Evolutionary conservation across 92 coral and sea anemone genomes (phyloP).

Genomic region (Virgularia gustaviana): DNA sequence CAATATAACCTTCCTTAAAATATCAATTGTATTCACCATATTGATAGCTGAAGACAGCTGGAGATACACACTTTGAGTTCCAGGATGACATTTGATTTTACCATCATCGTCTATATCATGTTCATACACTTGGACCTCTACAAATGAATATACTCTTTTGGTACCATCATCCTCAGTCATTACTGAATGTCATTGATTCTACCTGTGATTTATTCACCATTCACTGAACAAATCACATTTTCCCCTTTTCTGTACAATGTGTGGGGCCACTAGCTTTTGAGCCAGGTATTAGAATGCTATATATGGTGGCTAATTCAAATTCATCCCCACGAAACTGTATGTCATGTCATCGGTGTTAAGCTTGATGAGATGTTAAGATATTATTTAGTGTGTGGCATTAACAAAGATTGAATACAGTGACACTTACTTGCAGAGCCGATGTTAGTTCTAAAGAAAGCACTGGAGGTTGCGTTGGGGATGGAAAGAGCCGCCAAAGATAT

Average conservation of each 20-base stretch:
- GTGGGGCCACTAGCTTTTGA: conserved; percentile 3
- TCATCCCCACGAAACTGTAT: not conserved
- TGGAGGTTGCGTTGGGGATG: no score
- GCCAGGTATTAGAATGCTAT: conserved; percentile 17
- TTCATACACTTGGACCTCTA: conserved; percentile 13
- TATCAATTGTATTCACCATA: conserved; percentile 46
- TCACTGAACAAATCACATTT: not conserved
- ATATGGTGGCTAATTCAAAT: not conserved
- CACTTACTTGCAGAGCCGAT: no score
- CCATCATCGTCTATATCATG: conserved; percentile 44
- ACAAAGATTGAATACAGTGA: no score
- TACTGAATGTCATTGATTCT: conserved; percentile 16
- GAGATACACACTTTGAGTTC: conserved; percentile 54
- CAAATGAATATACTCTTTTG: not conserved
- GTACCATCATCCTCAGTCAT: not conserved
- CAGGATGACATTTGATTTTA: conserved; percentile 43
- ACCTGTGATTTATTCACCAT: conserved; percentile 1
- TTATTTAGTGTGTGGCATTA: no score
- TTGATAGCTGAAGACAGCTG: conserved; percentile 46
- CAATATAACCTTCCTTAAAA: conserved; percentile 59
- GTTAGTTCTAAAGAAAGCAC: no score
- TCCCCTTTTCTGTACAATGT: conserved; percentile 8
- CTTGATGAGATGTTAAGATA: no score
- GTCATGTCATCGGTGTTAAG: no score
- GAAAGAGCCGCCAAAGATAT: no score